Base-by-base conservation (phyloP, 2,888 invertebrate species). In the Prosopocoilus inquinatus region DNA sequence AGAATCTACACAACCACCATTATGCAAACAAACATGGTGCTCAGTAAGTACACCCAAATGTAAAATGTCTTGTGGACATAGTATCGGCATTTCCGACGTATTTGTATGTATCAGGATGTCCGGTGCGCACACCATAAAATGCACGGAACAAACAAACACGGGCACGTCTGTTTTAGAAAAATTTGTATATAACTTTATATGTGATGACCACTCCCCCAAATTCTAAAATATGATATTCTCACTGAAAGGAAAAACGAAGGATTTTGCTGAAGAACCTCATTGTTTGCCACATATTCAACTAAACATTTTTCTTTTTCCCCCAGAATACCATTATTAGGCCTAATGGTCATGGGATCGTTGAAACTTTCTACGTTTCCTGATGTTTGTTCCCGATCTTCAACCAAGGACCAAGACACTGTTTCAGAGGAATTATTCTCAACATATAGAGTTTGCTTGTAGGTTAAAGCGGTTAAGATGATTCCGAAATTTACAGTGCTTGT, bases 11-110 rank as follows among this genome's bases (percentile, higher is more conserved):
- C 53, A 47, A 1, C 66, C 63, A 2, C 56, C 3, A 63, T 79
- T 78, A 46, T 70, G 70, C 12, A 78, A 57, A 53, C 64, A 67
- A 8, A 78, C 60, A 1, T 53, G 49, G 32, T 69, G 64, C 2
- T 61, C 58, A 11, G 62, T 59, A 5, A 72, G 64, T 9, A 71
- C 55, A 32, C 69, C 73, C 1, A 73, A 63, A 57, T 72, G 73
- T 4, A 74, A 60, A 9, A 73, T 49, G 50, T 72, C 64, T 50
- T 66, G 50, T 3, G 73, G 72, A 49, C 67, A 71, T 9, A 75
- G 55, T 35, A 74, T 66, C 0, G 74, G 69, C n/a, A 60, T 62
- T 20, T 64, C 49, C 1, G 69, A 61, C 12, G 64, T 62, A 5
- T 60, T 58, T 1, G 72, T 67, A 50, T 69, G 67, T 9, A 76